phyloP scores from a whole-genome alignment of 2,888 invertebrate genomes.

The Vesta saturnalis region DNA sequence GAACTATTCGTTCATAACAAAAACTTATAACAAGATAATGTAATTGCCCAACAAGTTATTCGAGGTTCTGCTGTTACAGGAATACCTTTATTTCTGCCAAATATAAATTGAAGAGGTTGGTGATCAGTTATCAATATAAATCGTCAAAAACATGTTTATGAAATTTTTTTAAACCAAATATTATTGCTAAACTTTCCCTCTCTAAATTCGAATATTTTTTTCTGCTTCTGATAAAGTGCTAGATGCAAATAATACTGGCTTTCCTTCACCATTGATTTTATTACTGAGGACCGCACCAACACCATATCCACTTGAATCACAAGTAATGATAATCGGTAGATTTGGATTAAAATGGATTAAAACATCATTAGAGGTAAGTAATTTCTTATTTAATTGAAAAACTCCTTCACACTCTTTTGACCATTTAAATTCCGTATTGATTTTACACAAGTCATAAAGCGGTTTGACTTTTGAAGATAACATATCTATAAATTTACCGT shows the following conservation, averaged over 20 bases:
- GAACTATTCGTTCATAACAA: too few relatives aligned
- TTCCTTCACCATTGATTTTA: too few relatives aligned
- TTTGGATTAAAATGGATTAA: conserved; percentile 41
- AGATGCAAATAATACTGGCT: conserved; percentile 23
- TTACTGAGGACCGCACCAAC: conserved; percentile 44
- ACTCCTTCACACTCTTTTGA: conserved; percentile 32
- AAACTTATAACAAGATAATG: too few relatives aligned
- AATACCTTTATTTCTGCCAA: too few relatives aligned
- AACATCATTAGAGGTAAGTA: conserved; percentile 36
- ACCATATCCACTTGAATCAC: conserved; percentile 43
- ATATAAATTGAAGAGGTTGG: conserved; percentile 15
- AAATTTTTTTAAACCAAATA: conserved; percentile 29
- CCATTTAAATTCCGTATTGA: conserved; percentile 29
- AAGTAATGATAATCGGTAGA: conserved; percentile 40
- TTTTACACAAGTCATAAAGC: background rate
- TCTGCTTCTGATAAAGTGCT: conserved; percentile 18
- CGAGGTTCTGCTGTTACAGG: background rate
- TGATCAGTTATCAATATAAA: conserved; percentile 31
- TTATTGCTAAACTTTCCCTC: conserved; percentile 26
- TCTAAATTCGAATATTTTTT: conserved; percentile 21
- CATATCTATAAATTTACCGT: background rate
- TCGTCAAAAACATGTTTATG: conserved; percentile 20
- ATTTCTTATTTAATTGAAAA: conserved; percentile 42
- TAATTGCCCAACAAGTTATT: background rate
- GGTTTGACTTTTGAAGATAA: background rate